Conservation (phyloP, 2,797 vertebrate genomes). For the Aeoliscus strigatus region DNA sequence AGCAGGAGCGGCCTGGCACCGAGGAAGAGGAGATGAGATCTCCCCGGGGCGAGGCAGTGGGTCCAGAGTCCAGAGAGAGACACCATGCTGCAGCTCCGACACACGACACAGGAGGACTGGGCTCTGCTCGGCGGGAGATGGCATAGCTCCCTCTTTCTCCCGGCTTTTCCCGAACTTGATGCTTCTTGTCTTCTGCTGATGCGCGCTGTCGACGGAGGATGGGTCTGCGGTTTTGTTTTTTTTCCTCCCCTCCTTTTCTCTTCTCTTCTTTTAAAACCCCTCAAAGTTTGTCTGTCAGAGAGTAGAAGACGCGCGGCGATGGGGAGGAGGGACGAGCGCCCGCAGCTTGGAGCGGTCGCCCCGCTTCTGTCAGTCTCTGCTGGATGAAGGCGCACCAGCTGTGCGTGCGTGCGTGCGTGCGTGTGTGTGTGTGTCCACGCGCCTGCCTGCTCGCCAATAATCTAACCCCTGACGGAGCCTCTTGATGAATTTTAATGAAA, state of each 20-base stretch:
- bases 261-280: background rate
- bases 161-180: conserved; percentile 61
- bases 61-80: conserved; percentile 70
- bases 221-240: conserved; percentile 8
- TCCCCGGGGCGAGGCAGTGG: conserved; percentile 63
- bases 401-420: conserved; percentile 25
- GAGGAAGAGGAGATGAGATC: conserved; percentile 54
- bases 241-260: conserved; percentile 30
- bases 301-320: conserved; percentile 46
- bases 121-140: conserved; percentile 66
- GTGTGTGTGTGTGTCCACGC: conserved; percentile 14
- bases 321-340: conserved; percentile 46
- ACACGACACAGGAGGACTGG: conserved; percentile 67
- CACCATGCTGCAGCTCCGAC: conserved; percentile 74
- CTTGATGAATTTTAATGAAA: conserved; percentile 66
- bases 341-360: conserved; percentile 61
- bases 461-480: conserved; percentile 68
- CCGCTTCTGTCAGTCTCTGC: conserved; percentile 66
- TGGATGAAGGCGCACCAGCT: conserved; percentile 61
- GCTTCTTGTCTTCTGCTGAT: conserved; percentile 24
- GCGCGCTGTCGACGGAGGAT: conserved; percentile 35
- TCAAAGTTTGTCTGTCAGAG: conserved; percentile 53
- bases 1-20: conserved; percentile 47
- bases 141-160: conserved; percentile 69
- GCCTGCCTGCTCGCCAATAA: conserved; percentile 61